These are phyloP conservation scores for Copidosoma floridanum DNA, from an alignment of 1,140 invertebrate genomes.

Conservation along the genomic window DNA sequence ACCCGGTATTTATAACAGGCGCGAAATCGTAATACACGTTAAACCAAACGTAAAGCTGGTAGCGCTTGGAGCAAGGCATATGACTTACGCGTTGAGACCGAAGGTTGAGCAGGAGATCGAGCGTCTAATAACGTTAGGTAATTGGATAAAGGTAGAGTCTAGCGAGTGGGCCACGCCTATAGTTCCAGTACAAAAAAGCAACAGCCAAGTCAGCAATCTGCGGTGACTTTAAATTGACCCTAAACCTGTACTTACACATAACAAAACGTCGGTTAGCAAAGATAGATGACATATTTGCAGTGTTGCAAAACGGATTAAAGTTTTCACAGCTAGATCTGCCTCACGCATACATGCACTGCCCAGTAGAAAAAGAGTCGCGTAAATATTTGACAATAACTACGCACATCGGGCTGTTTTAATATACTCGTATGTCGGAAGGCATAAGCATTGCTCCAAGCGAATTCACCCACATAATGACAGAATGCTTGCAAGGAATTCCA, in stretches of 20 bases:
- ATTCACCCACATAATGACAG: slow-evolving; percentile 37
- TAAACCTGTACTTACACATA: not conserved
- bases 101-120: slow-evolving; percentile 26
- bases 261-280: not conserved
- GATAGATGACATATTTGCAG: slow-evolving; percentile 20
- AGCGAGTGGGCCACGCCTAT: slow-evolving; percentile 50
- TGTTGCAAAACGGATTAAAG: not conserved
- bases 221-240: not conserved
- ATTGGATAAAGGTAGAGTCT: slow-evolving; percentile 23
- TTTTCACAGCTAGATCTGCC: slow-evolving; percentile 14
- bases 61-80: not conserved
- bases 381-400: slow-evolving; percentile 29
- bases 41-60: slow-evolving; percentile 1
- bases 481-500: slow-evolving; percentile 16
- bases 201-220: slow-evolving; percentile 39
- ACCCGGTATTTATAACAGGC: not conserved
- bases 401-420: slow-evolving; percentile 30
- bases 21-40: not conserved
- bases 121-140: slow-evolving; percentile 18
- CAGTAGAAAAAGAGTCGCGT: slow-evolving; percentile 1
- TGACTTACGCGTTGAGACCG: slow-evolving; percentile 18
- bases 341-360: slow-evolving; percentile 26
- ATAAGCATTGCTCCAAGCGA: slow-evolving; percentile 44
- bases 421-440: slow-evolving; percentile 39
- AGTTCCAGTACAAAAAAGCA: slow-evolving; percentile 46